Evolutionary conservation across 2,113 vertebrate species (phyloP).

Genomic region (Chionomys nivalis): DNA sequence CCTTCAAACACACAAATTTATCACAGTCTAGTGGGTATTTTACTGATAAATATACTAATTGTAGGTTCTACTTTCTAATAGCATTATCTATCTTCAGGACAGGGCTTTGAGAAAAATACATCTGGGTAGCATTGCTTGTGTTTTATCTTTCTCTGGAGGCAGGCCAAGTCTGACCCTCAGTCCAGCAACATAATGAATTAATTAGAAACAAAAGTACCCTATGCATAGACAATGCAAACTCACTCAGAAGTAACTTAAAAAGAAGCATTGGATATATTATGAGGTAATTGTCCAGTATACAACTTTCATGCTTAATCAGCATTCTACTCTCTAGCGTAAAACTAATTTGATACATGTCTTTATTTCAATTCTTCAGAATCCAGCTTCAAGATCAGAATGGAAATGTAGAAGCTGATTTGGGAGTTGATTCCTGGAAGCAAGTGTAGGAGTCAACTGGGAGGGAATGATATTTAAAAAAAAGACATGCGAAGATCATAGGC

Average conservation of each 20-base stretch:
- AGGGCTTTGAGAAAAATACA: conserved; percentile 71
- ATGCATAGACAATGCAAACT: conserved; percentile 86
- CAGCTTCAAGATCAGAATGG: neutral
- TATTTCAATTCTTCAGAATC: neutral
- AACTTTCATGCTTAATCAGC: conserved; percentile 74
- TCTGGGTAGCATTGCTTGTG: conserved; percentile 82
- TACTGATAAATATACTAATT: conserved; percentile 71
- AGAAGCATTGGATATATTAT: conserved; percentile 75
- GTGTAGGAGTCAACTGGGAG: neutral
- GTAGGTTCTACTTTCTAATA: conserved; percentile 70
- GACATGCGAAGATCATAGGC: neutral
- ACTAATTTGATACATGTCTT: neutral
- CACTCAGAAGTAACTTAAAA: conserved; percentile 81
- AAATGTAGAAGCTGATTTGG: neutral
- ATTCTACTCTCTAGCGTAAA: neutral
- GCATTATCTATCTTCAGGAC: conserved; percentile 74
- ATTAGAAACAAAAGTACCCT: conserved; percentile 84
- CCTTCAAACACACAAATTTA: conserved; percentile 67
- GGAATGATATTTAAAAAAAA: neutral
- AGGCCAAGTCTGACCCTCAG: conserved; percentile 86
- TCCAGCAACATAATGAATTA: conserved; percentile 87
- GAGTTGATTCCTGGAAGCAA: neutral
- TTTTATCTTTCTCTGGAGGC: conserved; percentile 85
- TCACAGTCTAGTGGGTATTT: conserved; percentile 66
- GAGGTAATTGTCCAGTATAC: conserved; percentile 79